Percentiles rank a stretch among this genome's conserved stretches.
These are phyloP conservation scores for Notolabrus celidotus DNA, from an alignment of 2,797 vertebrate genomes.

Conservation along the genomic window DNA sequence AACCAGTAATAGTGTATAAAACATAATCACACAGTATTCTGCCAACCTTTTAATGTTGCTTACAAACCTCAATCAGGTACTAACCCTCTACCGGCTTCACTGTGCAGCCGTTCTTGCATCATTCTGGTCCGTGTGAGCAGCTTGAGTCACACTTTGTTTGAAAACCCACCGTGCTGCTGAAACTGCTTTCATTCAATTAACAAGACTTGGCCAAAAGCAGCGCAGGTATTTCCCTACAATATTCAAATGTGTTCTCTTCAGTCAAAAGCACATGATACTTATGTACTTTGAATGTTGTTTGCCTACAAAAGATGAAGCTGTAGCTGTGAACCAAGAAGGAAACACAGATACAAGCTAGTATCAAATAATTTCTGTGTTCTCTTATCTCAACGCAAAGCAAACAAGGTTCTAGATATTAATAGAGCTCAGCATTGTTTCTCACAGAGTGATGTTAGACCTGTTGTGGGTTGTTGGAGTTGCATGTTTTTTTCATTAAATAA, in stretches of 20 bases:
- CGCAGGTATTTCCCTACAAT: conserved; percentile 51
- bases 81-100: conserved; percentile 22
- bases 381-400: conserved; percentile 15
- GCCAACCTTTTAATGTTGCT: conserved; percentile 1
- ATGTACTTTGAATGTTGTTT: conserved; percentile 63
- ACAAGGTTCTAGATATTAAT: too few relatives aligned
- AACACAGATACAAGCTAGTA: conserved; percentile 19
- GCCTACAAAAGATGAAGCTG: conserved; percentile 54
- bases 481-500: too few relatives aligned
- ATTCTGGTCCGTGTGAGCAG: conserved; percentile 41
- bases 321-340: conserved; percentile 33
- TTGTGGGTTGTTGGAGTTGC: conserved; percentile 29
- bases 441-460: too few relatives aligned
- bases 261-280: conserved; percentile 42
- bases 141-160: conserved; percentile 18
- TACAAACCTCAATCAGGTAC: conserved; percentile 12
- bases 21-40: too few relatives aligned
- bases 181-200: conserved; percentile 53
- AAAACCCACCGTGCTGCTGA: conserved; percentile 28
- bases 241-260: conserved; percentile 54
- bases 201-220: conserved; percentile 48
- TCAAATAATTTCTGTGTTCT: conserved; percentile 37
- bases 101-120: conserved; percentile 66
- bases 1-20: neutral
- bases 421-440: too few relatives aligned